phyloP scores from a whole-genome alignment of 1,140 invertebrate species.

The Pectinophora gossypiella region DNA sequence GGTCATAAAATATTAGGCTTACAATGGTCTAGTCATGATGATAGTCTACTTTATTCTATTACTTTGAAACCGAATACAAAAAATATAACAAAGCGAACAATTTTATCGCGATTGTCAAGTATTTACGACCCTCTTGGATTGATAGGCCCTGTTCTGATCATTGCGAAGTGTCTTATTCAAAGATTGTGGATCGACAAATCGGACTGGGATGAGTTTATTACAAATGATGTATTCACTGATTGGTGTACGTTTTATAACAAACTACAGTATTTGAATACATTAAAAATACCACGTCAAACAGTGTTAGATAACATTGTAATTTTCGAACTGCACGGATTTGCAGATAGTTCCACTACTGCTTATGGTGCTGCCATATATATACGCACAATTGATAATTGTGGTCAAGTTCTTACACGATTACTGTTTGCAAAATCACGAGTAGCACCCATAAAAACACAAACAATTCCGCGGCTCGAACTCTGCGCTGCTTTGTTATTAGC shows the following conservation, averaged over 20 bases:
- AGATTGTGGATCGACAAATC: not conserved
- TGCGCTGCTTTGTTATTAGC: not conserved
- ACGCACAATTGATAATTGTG: not conserved
- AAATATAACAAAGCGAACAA: not conserved
- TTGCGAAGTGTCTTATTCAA: not conserved
- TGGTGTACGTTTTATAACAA: not conserved
- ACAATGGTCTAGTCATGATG: not conserved
- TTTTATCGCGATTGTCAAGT: not conserved
- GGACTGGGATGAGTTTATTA: not conserved
- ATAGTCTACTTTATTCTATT: not conserved
- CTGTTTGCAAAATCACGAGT: not conserved
- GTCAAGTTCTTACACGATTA: not conserved
- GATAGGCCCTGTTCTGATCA: not conserved
- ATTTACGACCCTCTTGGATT: not conserved
- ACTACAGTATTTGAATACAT: not conserved
- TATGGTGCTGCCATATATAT: not conserved
- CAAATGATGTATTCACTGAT: not conserved
- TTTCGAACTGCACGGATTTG: not conserved
- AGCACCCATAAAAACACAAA: conserved; percentile 1
- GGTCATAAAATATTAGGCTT: not conserved
- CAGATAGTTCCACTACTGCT: not conserved
- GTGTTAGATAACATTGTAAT: not conserved
- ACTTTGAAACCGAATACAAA: not conserved
- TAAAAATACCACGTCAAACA: not conserved
- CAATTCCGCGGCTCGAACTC: not conserved